A percentile compares a stretch with the other conserved stretches of the same genome.
Evolutionary conservation across 2,113 vertebrate species (phyloP).

Genomic region (Rhombomys opimus): DNA sequence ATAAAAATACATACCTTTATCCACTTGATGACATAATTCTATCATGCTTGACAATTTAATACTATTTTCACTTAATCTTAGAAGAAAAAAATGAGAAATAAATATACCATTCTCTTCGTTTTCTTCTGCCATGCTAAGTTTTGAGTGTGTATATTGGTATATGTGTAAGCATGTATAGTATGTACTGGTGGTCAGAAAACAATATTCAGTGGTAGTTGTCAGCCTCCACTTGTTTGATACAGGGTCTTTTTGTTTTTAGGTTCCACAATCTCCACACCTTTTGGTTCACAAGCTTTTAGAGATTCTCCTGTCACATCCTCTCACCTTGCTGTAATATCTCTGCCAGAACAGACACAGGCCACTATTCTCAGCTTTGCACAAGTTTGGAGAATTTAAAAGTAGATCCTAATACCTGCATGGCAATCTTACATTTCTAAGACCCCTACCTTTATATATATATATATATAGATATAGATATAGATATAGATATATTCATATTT

Average conservation of each 20-base stretch:
- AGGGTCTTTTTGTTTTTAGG: background rate
- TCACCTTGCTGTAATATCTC: background rate
- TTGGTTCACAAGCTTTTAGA: background rate
- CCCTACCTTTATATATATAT: background rate
- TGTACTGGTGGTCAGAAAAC: background rate
- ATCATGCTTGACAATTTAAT: background rate
- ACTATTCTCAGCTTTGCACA: background rate
- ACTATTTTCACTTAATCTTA: background rate
- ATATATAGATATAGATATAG: no score
- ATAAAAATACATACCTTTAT: background rate
- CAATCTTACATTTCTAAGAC: background rate
- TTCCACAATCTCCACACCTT: no score
- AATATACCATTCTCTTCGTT: background rate
- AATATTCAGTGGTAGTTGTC: no score
- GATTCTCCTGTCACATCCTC: background rate
- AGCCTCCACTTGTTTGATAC: background rate
- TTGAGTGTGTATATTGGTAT: background rate
- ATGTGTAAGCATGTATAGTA: background rate
- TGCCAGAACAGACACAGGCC: background rate
- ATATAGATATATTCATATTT: no score
- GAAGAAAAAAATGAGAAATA: background rate
- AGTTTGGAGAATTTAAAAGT: background rate
- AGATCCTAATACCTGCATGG: background rate
- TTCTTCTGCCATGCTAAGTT: background rate
- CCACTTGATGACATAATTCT: background rate